A percentile compares a stretch with the other conserved stretches of the same genome.
These are phyloP conservation scores for Sisyra nigra DNA, from an alignment of 2,888 invertebrate species.

Conservation along the genomic window DNA sequence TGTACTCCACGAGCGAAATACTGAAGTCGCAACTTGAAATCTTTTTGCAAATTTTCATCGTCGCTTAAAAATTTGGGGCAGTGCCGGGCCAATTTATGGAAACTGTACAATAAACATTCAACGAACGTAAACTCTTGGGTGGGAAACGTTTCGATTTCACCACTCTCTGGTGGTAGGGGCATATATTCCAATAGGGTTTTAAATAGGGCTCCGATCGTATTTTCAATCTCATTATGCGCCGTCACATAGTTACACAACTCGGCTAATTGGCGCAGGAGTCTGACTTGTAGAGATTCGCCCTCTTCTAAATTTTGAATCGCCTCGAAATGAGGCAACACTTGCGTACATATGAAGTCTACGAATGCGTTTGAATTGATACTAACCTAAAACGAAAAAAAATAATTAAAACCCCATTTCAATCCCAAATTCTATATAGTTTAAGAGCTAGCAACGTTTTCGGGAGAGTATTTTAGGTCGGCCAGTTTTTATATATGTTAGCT, in stretches of 20 bases:
- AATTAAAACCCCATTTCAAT: too few relatives aligned
- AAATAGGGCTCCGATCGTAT: conserved; percentile 60
- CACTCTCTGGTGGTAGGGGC: conserved; percentile 69
- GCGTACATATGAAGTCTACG: conserved; percentile 67
- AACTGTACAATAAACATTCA: conserved; percentile 71
- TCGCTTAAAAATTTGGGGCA: conserved; percentile 60
- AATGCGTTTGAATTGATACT: conserved; percentile 76
- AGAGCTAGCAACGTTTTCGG: too few relatives aligned
- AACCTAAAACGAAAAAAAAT: conserved; percentile 33
- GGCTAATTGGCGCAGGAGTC: conserved; percentile 72
- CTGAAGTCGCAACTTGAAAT: conserved; percentile 72
- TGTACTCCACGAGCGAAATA: conserved; percentile 87
- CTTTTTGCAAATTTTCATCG: conserved; percentile 59
- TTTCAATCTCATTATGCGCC: conserved; percentile 53
- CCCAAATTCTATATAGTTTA: too few relatives aligned
- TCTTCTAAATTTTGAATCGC: conserved; percentile 43
- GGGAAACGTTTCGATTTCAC: conserved; percentile 46
- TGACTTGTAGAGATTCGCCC: conserved; percentile 51
- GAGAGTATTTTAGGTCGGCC: too few relatives aligned
- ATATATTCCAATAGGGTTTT: conserved; percentile 71
- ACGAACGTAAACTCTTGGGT: conserved; percentile 85
- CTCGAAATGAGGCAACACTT: conserved; percentile 61
- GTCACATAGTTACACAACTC: conserved; percentile 69
- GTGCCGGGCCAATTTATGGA: conserved; percentile 64
- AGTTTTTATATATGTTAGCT: too few relatives aligned